Percentiles rank a stretch among this genome's conserved stretches.
phyloP scores from a whole-genome alignment of 2,888 invertebrate genomes.

The Epirrhoe tristata region DNA sequence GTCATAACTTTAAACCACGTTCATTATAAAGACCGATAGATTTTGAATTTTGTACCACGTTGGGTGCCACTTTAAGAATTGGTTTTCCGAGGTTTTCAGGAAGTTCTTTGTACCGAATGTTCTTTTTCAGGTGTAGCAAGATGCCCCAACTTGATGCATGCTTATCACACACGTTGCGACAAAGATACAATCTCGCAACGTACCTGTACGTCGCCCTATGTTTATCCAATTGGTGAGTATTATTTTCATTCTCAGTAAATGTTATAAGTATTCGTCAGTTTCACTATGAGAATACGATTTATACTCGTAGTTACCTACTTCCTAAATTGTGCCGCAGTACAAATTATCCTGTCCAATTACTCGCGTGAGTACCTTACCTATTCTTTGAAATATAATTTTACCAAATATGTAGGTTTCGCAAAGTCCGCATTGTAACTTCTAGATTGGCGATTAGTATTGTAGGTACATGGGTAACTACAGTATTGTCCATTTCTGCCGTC shows the following conservation, averaged over 20 bases:
- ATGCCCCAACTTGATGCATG: constrained; percentile 67
- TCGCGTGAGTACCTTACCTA: no score
- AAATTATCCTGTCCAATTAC: not conserved
- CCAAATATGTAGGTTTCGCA: not conserved
- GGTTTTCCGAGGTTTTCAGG: not conserved
- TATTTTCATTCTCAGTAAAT: no score
- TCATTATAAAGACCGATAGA: no score
- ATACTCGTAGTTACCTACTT: no score
- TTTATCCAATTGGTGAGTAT: constrained; percentile 57
- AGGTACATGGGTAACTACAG: not conserved
- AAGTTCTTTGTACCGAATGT: not conserved
- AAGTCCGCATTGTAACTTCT: not conserved
- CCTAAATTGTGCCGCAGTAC: not conserved
- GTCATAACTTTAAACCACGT: no score
- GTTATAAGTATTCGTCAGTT: no score
- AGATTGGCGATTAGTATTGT: not conserved
- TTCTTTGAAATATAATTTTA: not conserved
- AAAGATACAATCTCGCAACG: constrained; percentile 61
- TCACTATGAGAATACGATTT: no score
- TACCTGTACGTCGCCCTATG: constrained; percentile 57
- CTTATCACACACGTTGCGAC: constrained; percentile 74
- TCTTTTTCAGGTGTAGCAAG: constrained; percentile 49
- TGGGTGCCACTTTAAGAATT: not conserved
- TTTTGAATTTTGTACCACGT: constrained; percentile 3
- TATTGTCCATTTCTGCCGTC: not conserved